Percentiles rank a stretch among this genome's conserved stretches.
phyloP scores from a whole-genome alignment of 2,888 invertebrate species.

The Temnothorax unifasciatus region DNA sequence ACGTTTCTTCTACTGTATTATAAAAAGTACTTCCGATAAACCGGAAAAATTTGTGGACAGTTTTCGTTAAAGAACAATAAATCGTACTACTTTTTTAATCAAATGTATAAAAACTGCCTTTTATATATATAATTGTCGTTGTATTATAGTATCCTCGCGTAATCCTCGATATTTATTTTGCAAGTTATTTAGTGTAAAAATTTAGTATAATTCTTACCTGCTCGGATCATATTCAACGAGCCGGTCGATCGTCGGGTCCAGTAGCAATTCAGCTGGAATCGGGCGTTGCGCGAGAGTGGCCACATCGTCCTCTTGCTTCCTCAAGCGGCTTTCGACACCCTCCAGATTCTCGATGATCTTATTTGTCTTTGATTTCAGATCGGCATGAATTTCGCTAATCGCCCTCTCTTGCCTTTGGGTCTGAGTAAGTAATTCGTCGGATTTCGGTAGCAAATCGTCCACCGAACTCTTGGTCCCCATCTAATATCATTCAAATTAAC shows the following conservation, averaged over 20 bases:
- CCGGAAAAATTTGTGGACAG: background rate
- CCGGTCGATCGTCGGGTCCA: conserved; percentile 93
- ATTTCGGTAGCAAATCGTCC: conserved; percentile 94
- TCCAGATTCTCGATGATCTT: conserved; percentile 95
- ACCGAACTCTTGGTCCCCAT: conserved; percentile 95
- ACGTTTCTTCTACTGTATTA: background rate
- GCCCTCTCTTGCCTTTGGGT: conserved; percentile 95
- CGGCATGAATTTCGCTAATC: conserved; percentile 94
- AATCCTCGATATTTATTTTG: background rate
- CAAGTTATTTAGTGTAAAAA: background rate
- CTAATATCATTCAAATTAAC: conserved; percentile 62
- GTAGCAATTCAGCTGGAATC: conserved; percentile 91
- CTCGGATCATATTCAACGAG: conserved; percentile 93
- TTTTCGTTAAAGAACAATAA: background rate
- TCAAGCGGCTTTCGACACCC: conserved; percentile 93
- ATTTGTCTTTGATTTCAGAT: conserved; percentile 93
- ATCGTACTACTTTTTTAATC: background rate
- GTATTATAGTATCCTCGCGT: background rate
- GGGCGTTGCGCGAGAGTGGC: conserved; percentile 92
- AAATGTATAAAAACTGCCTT: background rate
- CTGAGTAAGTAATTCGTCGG: conserved; percentile 94
- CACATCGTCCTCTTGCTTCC: conserved; percentile 95
- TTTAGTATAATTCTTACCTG: conserved; percentile 88
- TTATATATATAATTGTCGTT: background rate
- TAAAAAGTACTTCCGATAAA: too few species aligned